Evolutionary conservation across 2,888 invertebrate genomes (phyloP), one percentile per base, ranked within the genome.

Genomic region (Himalopsyche kuldschensis): DNA sequence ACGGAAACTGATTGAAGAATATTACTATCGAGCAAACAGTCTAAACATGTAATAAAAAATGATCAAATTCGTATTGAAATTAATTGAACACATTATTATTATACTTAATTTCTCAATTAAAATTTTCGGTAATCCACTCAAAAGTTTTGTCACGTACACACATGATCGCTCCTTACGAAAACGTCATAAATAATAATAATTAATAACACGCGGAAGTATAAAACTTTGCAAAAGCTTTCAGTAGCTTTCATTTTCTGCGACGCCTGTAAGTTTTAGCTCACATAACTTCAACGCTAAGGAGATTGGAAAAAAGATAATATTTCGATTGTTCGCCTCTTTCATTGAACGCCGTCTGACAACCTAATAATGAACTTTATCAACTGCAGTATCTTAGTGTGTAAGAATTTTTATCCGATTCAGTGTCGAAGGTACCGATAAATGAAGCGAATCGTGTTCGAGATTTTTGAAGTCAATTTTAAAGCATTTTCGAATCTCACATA

Each of bases 241-340:
- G 35, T 31, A 82, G 82, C 82, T 69, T 84, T 84, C 79, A 75
- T 48, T 75, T 78, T 79, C 82, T 30, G 32, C 30, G 75, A 46
- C 55, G 78, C 75, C 75, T 48, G 47, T 27, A 47, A 82, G 80
- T 82, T 82, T 47, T 27, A 82, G 46, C 80, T 79, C 80, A 41
- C 82, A 79, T 80, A 82, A 82, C 84, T 79, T 84, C 41, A 17
- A 31, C 35, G 24, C 24, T 75, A 20, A 79, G 78, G 47, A 83
- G 84, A 80, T 80, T 79, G 78, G 83, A 81, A 85, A 83, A 84
- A 83, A 83, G 82, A 86, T 83, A 83, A 80, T 81, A 81, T 41
- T 85, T 24, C 82, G 82, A 85, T 83, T 82, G 82, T 84, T 84
- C 84, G 32, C 75, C 35, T 78, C 81, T 48, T 32, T 69, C 78